Percentiles rank a stretch among this genome's conserved stretches.
Conservation (phyloP, 2,888 invertebrate species). For the Napeogenes inachia region DNA sequence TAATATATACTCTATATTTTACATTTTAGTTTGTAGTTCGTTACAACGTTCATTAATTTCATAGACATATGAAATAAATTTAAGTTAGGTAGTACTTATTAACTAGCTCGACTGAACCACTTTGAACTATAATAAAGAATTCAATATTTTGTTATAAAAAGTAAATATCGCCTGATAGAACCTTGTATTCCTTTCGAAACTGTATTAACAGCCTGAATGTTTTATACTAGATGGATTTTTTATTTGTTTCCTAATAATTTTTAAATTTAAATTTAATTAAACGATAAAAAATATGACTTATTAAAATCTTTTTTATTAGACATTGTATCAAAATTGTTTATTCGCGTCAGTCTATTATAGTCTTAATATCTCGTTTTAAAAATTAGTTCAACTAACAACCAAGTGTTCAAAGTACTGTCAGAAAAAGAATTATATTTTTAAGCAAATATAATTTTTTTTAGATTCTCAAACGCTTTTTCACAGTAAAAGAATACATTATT, state of each 20-base stretch:
- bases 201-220: no score
- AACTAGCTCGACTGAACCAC: constrained; percentile 28
- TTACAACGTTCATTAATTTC: constrained; percentile 52
- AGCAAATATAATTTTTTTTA: neutral
- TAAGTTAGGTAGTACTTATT: constrained; percentile 35
- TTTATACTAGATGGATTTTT: no score
- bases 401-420: constrained; percentile 51
- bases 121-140: constrained; percentile 39
- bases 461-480: no score
- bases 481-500: no score
- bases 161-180: neutral
- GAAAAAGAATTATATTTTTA: constrained; percentile 30
- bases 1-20: no score
- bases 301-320: no score
- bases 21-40: constrained; percentile 21
- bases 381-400: constrained; percentile 48
- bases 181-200: no score
- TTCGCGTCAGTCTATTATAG: constrained; percentile 15
- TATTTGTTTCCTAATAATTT: neutral
- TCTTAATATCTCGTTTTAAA: constrained; percentile 54
- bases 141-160: neutral
- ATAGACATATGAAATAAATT: constrained; percentile 58
- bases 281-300: neutral
- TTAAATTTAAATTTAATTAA: no score
- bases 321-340: constrained; percentile 24